Percentiles rank a stretch among this genome's conserved stretches.
Conservation (phyloP, 2,888 invertebrate species). For the Tinea semifulvella region DNA sequence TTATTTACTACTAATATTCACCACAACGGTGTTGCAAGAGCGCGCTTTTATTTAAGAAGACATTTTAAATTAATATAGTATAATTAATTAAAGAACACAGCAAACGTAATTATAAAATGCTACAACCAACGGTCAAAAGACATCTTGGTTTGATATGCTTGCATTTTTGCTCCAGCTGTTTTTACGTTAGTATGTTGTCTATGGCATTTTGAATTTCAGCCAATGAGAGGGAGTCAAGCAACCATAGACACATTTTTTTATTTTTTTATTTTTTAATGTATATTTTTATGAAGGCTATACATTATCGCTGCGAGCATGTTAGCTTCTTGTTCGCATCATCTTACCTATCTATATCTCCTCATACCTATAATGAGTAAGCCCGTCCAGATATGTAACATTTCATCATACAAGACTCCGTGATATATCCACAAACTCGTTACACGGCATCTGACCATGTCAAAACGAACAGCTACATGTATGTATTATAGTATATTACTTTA, state of each 20-base stretch:
- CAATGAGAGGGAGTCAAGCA: conserved; percentile 30
- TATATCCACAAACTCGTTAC: no score
- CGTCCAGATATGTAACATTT: no score
- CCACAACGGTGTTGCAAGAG: conserved; percentile 24
- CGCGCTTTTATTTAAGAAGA: conserved; percentile 25
- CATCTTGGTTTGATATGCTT: conserved; percentile 32
- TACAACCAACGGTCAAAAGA: conserved; percentile 55
- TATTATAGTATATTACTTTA: no score
- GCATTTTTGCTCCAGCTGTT: conserved; percentile 48
- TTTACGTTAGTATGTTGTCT: conserved; percentile 44
- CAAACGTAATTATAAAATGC: conserved; percentile 32
- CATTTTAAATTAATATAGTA: conserved; percentile 31
- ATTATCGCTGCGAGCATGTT: no score
- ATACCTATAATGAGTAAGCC: no score
- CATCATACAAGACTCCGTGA: no score
- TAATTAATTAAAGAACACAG: conserved; percentile 27
- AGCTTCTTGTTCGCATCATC: no score
- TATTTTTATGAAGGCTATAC: no score
- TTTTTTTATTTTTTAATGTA: conserved; percentile 8
- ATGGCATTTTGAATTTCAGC: conserved; percentile 45
- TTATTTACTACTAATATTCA: conserved; percentile 26
- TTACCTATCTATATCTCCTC: no score
- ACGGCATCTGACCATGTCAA: no score
- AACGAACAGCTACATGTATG: no score
- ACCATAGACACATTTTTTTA: neutral